Base-by-base conservation (phyloP, 2,888 invertebrate species). In the Caenorhabditis parvicauda region DNA sequence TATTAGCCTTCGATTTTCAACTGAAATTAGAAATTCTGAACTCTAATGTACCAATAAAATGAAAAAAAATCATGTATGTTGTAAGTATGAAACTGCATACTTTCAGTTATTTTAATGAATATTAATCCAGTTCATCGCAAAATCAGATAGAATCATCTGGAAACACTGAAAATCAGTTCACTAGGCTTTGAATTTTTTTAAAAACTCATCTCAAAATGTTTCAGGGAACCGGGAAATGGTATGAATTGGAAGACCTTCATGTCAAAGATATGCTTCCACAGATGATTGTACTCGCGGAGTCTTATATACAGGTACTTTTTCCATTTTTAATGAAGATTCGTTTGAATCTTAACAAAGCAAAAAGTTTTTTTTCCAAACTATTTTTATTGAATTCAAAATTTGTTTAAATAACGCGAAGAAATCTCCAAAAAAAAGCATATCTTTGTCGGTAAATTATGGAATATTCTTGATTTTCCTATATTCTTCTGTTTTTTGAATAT, bases 221-320 rank as follows among this genome's bases (percentile, higher is more conserved):
- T 21, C 77, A 86, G 86, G 87, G 87, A 77, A 88, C 88, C 82
- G 90, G 86, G 83, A 92, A 88, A 86, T 92, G 91, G 92, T 92
- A 87, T 78, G 89, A 89, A 81, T 85, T 91, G 84, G 90, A 91
- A 84, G 98, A 99, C 86, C 87, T 99, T 53, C 98, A 98, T 81
- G 96, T 98, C 0, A 92, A 90, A 6, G 94, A 94, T 83, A 96
- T 98, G 79, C 85, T 99, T 57, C 96, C 98, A 3, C 98, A 98
- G 84, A 98, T 98, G 95, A 96, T 99, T 61, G 95, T 98, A 0
- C 86, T 99, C 21, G 95, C 96, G 1, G 98, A 99, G 84, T 92
- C 95, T 3, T 98, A 98, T 82, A 94, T 99, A 81, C 98, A 99
- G 85, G 87, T 88, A 17, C 12, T 50, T 25, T 7, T 25, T 28